These are phyloP conservation scores for Lasioglossum marginatum DNA, from an alignment of 2,888 invertebrate species.

Conservation along the genomic window DNA sequence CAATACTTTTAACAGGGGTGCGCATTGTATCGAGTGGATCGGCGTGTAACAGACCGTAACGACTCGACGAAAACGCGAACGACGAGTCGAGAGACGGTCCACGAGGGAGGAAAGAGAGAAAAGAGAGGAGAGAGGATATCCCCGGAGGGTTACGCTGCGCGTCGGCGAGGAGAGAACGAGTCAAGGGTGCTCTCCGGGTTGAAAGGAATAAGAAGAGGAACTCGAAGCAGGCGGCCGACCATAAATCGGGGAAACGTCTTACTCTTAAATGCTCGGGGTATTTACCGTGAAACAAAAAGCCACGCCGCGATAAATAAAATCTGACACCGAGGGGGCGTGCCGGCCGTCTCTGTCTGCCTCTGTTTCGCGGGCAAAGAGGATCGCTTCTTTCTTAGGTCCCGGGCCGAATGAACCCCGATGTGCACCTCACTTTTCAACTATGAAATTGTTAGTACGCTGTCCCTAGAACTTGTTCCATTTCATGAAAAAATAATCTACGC, in stretches of 20 bases:
- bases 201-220: slow-evolving; percentile 57
- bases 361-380: slow-evolving; percentile 55
- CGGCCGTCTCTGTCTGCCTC: slow-evolving; percentile 46
- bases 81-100: neutral
- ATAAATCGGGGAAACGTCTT: slow-evolving; percentile 78
- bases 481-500: neutral
- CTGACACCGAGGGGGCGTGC: slow-evolving; percentile 69
- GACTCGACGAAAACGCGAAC: neutral
- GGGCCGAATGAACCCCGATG: slow-evolving; percentile 29
- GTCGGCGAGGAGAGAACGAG: slow-evolving; percentile 31
- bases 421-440: neutral
- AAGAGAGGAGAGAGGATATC: neutral
- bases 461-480: neutral
- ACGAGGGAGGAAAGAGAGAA: neutral
- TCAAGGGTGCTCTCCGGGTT: slow-evolving; percentile 56
- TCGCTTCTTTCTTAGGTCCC: slow-evolving; percentile 16
- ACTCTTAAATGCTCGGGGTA: slow-evolving; percentile 74
- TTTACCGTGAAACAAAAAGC: slow-evolving; percentile 76
- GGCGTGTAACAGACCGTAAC: neutral
- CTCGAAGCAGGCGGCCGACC: slow-evolving; percentile 52
- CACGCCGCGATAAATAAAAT: slow-evolving; percentile 76
- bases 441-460: neutral
- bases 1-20: slow-evolving; percentile 38
- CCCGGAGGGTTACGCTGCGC: slow-evolving; percentile 8
- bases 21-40: slow-evolving; percentile 51